Evolutionary conservation across 2,888 invertebrate species (phyloP), one percentile per base, ranked within the genome.

Genomic region (Homarus gammarus): DNA sequence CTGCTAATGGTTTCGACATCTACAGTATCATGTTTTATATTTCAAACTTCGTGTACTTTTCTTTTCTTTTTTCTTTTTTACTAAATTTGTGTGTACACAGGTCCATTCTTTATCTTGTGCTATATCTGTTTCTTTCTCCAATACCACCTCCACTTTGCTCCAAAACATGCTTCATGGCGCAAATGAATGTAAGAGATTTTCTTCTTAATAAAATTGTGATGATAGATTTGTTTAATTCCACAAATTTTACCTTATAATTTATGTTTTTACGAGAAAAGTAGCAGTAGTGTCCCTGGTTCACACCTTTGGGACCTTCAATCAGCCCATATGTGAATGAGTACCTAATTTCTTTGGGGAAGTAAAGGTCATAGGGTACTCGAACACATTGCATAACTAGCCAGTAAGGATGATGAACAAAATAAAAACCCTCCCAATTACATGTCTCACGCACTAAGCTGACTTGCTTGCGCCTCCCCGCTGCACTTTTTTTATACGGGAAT

Each of bases 141-240:
- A 12, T 81, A 64, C 38, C 81, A 64, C 36, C 36, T 36, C 33
- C 10, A 8, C 64, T 61, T 36, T 64, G 38, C 81, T 81, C 38
- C 56, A 56, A 56, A 81, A 61, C 56, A 56, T 81, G 56, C 81
- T 81, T 81, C 61, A 81, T 61, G 61, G 81, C 64, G 81, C 81
- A 81, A 38, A 81, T 81, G 56, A 61, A 61, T 81, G 81, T 81
- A 81, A 81, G 81, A 64, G 36, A 64, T 36, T 81, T 81, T 81
- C 81, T 81, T 81, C 81, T 64, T 81, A 81, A 81, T 81, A 81
- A 81, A 81, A 81, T 36, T 81, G 81, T 81, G 81, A 64, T 75
- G 75, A 81, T 81, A 44, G 2, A n/a, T 36, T 36, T 38, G 38
- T 72, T 36, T 72, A 15, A 10, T 64, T 64, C 18, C 31, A 10